Conservation (phyloP, 2,888 invertebrate genomes). For the Camptogramma bilineatum region DNA sequence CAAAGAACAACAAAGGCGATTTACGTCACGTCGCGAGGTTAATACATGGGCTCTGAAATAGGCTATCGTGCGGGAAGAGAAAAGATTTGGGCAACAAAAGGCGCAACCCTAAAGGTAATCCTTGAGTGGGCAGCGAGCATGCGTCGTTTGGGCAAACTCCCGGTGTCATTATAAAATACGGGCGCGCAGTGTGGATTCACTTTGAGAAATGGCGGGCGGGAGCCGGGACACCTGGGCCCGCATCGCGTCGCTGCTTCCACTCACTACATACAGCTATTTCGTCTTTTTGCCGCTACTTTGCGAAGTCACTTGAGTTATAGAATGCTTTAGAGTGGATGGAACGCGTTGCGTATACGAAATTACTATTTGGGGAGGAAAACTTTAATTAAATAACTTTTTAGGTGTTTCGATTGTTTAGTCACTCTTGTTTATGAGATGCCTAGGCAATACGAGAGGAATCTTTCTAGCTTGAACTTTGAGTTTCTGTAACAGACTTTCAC, state of each 20-base stretch:
- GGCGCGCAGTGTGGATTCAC: slow-evolving; percentile 74
- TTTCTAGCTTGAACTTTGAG: slow-evolving; percentile 19
- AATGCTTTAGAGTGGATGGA: slow-evolving; percentile 49
- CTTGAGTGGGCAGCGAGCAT: slow-evolving; percentile 78
- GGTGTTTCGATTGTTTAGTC: slow-evolving; percentile 29
- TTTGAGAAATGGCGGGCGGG: slow-evolving; percentile 81
- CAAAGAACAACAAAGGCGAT: slow-evolving; percentile 33
- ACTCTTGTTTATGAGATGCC: slow-evolving; percentile 25
- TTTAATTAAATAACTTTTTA: slow-evolving; percentile 40
- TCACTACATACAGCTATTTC: slow-evolving; percentile 50
- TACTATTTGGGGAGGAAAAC: slow-evolving; percentile 35
- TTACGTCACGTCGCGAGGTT: slow-evolving; percentile 33
- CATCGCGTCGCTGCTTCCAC: slow-evolving; percentile 52
- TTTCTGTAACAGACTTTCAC: background rate
- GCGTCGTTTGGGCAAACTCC: slow-evolving; percentile 76
- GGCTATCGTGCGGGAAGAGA: slow-evolving; percentile 44
- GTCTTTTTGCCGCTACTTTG: slow-evolving; percentile 58
- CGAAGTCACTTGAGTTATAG: slow-evolving; percentile 61
- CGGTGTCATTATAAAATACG: slow-evolving; percentile 83
- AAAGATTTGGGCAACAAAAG: slow-evolving; percentile 57
- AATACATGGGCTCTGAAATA: slow-evolving; percentile 32
- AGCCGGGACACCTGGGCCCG: slow-evolving; percentile 72
- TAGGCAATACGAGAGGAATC: slow-evolving; percentile 5
- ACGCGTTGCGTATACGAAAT: slow-evolving; percentile 35
- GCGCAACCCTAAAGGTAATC: slow-evolving; percentile 69